Conservation (phyloP, 2,797 vertebrate species). For the Nasua narica region DNA sequence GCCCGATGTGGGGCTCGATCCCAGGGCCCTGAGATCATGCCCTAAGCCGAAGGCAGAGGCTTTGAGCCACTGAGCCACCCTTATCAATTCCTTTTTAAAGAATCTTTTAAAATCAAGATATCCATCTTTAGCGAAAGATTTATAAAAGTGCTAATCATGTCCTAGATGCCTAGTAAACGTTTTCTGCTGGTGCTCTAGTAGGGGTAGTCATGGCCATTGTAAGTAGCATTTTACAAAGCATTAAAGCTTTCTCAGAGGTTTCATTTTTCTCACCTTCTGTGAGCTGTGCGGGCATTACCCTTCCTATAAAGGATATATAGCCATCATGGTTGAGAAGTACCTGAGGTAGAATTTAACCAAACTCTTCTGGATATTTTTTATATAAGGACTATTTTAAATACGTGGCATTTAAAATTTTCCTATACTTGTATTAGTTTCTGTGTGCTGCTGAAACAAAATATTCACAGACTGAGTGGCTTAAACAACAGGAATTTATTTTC, state of each 20-base stretch:
- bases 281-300: neutral
- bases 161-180: no score
- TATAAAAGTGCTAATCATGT: no score
- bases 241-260: neutral
- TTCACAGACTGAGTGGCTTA: neutral
- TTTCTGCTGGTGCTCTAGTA: neutral
- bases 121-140: no score
- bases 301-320: neutral
- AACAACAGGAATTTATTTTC: neutral
- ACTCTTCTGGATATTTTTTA: neutral
- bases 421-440: neutral
- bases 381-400: neutral
- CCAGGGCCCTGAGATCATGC: no score
- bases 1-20: no score
- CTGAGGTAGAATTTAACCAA: neutral
- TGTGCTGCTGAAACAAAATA: neutral
- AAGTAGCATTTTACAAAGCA: neutral
- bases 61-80: no score
- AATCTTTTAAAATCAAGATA: no score
- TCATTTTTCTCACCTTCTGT: neutral
- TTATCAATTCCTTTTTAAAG: no score
- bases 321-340: neutral
- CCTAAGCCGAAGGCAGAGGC: no score
- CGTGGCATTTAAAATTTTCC: neutral
- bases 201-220: neutral